Base-by-base conservation (phyloP, 2,888 invertebrate genomes). In the Parasteatoda lunata region DNA sequence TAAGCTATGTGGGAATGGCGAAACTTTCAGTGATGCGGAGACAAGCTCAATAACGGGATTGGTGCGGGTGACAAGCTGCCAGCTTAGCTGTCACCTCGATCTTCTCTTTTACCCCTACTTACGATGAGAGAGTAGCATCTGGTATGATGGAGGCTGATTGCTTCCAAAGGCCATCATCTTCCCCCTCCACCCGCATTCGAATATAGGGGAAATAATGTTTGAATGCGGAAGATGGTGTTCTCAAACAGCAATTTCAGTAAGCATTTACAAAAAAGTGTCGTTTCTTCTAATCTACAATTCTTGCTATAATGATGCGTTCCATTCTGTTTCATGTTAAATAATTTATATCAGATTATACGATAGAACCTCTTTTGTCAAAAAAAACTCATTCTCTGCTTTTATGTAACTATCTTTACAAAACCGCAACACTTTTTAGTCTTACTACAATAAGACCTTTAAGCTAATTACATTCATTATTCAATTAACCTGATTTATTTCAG, bases 31-130 rank as follows among this genome's bases (percentile, higher is more conserved):
- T 51, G 64, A 72, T 59, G 52, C 76, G 72, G 80, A 81, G 86
- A 86, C 86, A 86, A 81, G 86, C 86, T 86, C 86, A 81, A 86
- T 86, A 86, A 86, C 80, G 81, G 86, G 86, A 86, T 86, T 71
- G 76, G 77, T 66, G 72, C 54, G 81, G 86, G 72, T 86, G 86
- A 86, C 86, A 86, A 81, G 86, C 86, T 72, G 81, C 81, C 80
- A 72, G 86, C 81, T 81, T 81, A 81, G 86, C 85, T 85, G 85
- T 85, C 85, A 85, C 85, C 73, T 75, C 75, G 80, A 59, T 69
- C 64, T 73, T 73, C 84, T 80, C 85, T 76, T 79, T 76, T 77
- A 66, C 77, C 69, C 65, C 54, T 71, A 65, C 81, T 69, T 49
- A 65, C 71, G 80, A 73, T 86, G 86, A 86, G 86, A 86, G 86